Evolutionary conservation across 1,140 invertebrate species (phyloP), one percentile per base, ranked within the genome.

Genomic region (Thaumetopoea pityocampa): DNA sequence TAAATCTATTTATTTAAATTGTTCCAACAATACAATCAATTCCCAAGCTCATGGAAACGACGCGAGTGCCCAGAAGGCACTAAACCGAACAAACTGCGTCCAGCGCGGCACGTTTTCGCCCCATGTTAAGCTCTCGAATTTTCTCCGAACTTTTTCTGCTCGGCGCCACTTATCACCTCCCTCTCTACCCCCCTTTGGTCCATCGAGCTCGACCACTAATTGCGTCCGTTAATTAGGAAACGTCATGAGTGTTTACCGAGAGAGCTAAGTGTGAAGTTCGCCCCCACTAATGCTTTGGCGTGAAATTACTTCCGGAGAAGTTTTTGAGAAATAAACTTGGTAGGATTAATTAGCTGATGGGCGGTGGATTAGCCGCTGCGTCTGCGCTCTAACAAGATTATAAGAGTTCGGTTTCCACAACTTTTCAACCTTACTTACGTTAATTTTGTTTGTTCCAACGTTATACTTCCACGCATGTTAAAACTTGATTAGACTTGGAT

Each of bases 191-290:
- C 34, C 22, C 18, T 42, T 43, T 59, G 51, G 65, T 68, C 65
- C 65, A 59, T 65, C 70, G 62, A 63, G 62, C 66, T 53, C 59
- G 57, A 70, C 79, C 79, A 67, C 79, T 83, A 83, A 83, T 83
- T 83, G 77, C 77, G 79, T 79, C 69, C 72, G 77, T 81, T 83
- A 83, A 83, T 83, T 83, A 83, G 67, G 74, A 78, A 76, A 79
- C 79, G 79, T 81, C 79, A 81, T 81, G 74, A 83, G 79, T 83
- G 77, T 83, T 83, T 83, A 83, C 74, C 57, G 61, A 77, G 69
- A 67, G 67, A 68, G 69, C 73, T 80, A 79, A 81, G 79, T 83
- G 79, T 83, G 79, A 83, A 83, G 79, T 83, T 80, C 65, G 58
- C 51, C 56, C 59, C 58, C 56, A 53, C 68, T 74, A 72, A 74